Evolutionary conservation across 64 coral and sea anemone species (phyloP).

Genomic region (Platygyra sinensis): DNA sequence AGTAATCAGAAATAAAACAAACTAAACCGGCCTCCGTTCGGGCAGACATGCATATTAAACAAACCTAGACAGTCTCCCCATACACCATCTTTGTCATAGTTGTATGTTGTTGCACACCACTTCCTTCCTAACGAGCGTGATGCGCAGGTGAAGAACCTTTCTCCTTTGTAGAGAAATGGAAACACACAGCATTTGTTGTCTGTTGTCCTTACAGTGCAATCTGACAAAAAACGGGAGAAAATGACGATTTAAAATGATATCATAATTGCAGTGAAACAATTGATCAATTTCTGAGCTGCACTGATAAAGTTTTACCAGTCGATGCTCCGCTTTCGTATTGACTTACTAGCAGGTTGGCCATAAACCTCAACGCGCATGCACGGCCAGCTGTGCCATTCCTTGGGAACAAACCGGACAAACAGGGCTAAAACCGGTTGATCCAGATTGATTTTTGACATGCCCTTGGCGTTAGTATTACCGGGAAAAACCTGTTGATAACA

Average conservation of each 20-base stretch:
- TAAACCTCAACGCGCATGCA: constrained; percentile 71
- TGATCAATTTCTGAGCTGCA: too few species aligned
- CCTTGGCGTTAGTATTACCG: constrained; percentile 40
- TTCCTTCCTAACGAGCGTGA: constrained; percentile 18
- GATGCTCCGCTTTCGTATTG: not conserved
- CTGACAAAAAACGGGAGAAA: not conserved
- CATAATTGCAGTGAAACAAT: too few species aligned
- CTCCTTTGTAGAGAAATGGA: constrained; percentile 51
- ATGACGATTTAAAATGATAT: too few species aligned
- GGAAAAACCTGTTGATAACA: constrained; percentile 42
- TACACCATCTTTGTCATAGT: constrained; percentile 58
- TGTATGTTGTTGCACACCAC: constrained; percentile 46
- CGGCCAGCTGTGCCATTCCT: constrained; percentile 38
- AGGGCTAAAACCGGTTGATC: constrained; percentile 17
- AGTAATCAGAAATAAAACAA: not conserved
- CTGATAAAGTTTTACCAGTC: too few species aligned
- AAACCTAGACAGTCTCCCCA: constrained; percentile 36
- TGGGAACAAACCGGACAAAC: constrained; percentile 58
- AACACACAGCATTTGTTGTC: constrained; percentile 56
- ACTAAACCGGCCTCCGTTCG: too few species aligned
- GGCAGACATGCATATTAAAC: not conserved
- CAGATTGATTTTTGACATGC: constrained; percentile 25
- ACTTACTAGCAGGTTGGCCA: constrained; percentile 47
- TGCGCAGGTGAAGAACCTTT: constrained; percentile 16
- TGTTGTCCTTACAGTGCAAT: constrained; percentile 38